These are phyloP conservation scores for Brotula barbata DNA, from an alignment of 2,797 vertebrate species.

Conservation along the genomic window DNA sequence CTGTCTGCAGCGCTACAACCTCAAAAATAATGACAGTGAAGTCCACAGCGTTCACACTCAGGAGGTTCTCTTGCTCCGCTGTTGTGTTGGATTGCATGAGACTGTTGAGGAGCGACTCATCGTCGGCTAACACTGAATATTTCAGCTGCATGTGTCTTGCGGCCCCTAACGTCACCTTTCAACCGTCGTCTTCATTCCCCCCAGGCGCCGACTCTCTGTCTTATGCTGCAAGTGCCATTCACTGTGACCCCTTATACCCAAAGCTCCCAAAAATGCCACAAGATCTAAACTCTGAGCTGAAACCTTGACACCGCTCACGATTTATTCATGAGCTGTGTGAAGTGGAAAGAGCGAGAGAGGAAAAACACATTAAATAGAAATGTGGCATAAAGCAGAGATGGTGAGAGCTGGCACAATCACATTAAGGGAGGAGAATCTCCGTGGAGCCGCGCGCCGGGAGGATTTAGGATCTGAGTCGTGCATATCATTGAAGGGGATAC, in stretches of 20 bases:
- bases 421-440: slow-evolving; percentile 52
- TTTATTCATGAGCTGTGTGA: slow-evolving; percentile 48
- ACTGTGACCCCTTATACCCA: slow-evolving; percentile 3
- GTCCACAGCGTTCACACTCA: too few species aligned
- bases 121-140: not conserved
- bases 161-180: not conserved
- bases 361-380: slow-evolving; percentile 53
- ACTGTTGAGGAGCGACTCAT: too few species aligned
- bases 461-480: slow-evolving; percentile 53
- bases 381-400: slow-evolving; percentile 51
- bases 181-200: not conserved
- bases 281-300: slow-evolving; percentile 23
- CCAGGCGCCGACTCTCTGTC: not conserved
- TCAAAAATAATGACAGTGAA: too few species aligned
- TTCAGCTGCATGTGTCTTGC: not conserved
- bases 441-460: slow-evolving; percentile 39
- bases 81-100: too few species aligned
- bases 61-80: too few species aligned
- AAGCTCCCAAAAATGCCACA: slow-evolving; percentile 10
- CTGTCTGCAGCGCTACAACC: too few species aligned
- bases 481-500: slow-evolving; percentile 50
- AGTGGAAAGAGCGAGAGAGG: slow-evolving; percentile 27
- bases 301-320: slow-evolving; percentile 23
- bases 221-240: slow-evolving; percentile 6
- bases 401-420: slow-evolving; percentile 46